Evolutionary conservation across 2,113 vertebrate species (phyloP).

Genomic region (Mormoops blainvillei): DNA sequence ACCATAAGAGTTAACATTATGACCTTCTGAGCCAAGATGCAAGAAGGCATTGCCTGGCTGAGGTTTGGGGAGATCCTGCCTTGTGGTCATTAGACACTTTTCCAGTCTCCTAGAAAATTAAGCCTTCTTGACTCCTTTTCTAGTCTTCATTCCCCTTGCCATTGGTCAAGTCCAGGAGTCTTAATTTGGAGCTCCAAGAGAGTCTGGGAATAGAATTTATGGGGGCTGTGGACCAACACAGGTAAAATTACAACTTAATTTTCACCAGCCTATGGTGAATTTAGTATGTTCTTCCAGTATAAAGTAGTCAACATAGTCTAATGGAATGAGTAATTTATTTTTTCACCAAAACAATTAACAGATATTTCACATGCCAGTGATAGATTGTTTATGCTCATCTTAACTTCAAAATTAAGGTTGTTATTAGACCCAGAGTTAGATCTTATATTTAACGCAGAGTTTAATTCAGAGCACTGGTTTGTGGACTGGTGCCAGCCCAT

Average conservation of each 20-base stretch:
- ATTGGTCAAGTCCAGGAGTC: not conserved
- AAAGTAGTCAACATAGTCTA: not conserved
- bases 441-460: not conserved
- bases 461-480: not conserved
- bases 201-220: not conserved
- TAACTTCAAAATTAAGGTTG: not conserved
- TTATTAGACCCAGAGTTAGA: not conserved
- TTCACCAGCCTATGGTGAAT: not conserved
- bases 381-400: not conserved
- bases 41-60: not conserved
- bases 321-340: not conserved
- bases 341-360: not conserved
- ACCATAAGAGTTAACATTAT: not conserved
- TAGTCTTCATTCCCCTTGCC: not conserved
- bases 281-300: not conserved
- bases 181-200: not conserved
- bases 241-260: not conserved
- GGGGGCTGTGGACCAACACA: not conserved
- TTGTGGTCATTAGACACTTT: not conserved
- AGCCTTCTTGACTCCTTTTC: not conserved
- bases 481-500: not conserved
- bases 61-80: not conserved
- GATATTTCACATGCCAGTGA: not conserved
- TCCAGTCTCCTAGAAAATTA: not conserved
- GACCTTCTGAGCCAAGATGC: not conserved